Base-by-base conservation (phyloP, 2,888 invertebrate genomes). In the Pandemis cinnamomeana region DNA sequence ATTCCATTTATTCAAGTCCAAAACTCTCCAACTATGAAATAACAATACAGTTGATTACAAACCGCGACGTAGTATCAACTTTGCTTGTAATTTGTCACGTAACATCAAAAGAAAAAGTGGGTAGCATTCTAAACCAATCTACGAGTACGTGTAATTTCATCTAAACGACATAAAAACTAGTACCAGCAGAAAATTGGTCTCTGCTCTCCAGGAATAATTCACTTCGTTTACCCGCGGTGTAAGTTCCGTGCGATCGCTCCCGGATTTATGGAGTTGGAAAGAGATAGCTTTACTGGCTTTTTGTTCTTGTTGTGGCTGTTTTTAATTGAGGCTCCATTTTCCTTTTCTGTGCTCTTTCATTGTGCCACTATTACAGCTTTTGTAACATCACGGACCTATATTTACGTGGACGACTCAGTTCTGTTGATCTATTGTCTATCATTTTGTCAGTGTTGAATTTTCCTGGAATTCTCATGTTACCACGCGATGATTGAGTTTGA, bases 191-290 rank as follows among this genome's bases (percentile, higher is more conserved):
- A 48, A 58, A 58, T 58, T 58, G 58, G 58, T 46, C 48, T 64
- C 27, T 11, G 13, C 7, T 64, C 48, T 36, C 27, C 13, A 36
- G 13, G 7, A 13, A 64, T 64, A 48, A 64, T 64, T 64, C 64
- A 64, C 64, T 64, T 64, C 27, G 48, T 64, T 48, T 64, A 48
- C 64, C 6, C 46, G 20, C 44, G 46, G 27, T 13, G 60, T 7
- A 11, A 58, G 58, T 58, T 61, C 41, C 64, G 27, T 13, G 20
- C 64, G 46, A 64, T 64, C 27, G 64, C 64, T 13, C 44, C 7
- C 11, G 46, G 27, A 64, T 64, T 64, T 48, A 64, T 27, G 27
- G 13, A 7, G 64, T 48, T 20, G 48, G 27, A 46, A 11, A 64
- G 27, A 48, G 58, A 58, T 27, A 58, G 58, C 58, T 58, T 11